phyloP scores from a whole-genome alignment of 2,888 invertebrate genomes.

The Tinea pellionella region DNA sequence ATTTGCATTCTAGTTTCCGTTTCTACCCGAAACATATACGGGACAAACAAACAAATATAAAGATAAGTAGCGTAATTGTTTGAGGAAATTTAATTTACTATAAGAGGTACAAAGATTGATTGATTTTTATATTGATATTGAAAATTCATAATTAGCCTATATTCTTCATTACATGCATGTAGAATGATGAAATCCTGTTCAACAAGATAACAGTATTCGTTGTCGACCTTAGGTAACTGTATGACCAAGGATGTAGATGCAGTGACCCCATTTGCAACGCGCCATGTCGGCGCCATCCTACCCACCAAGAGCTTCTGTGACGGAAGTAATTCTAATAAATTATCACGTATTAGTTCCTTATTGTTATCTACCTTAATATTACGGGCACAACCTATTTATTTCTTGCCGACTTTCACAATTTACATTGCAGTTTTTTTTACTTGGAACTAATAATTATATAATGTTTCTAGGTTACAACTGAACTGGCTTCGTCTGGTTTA shows the following conservation, averaged over 20 bases:
- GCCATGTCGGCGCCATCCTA: conserved; percentile 10
- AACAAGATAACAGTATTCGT: neutral
- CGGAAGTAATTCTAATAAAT: conserved; percentile 7
- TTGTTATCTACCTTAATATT: neutral
- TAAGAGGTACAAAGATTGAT: neutral
- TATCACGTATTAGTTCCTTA: conserved; percentile 3
- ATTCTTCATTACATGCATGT: neutral
- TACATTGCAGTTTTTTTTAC: neutral
- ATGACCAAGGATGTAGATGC: conserved; percentile 12
- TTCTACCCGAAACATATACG: no score
- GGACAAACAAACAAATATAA: no score
- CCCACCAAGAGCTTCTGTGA: conserved; percentile 1
- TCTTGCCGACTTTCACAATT: neutral
- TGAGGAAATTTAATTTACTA: neutral
- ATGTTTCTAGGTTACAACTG: neutral
- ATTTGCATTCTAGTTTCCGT: no score
- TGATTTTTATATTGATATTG: neutral
- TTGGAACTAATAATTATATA: neutral
- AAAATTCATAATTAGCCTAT: neutral
- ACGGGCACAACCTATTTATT: neutral
- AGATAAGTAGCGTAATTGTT: neutral
- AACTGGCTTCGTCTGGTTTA: neutral
- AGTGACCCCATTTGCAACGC: conserved; percentile 9
- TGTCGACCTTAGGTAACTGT: conserved; percentile 5
- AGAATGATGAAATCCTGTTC: neutral